Conservation (phyloP, 2,113 vertebrate species). For the Lamprologus lemairii region DNA sequence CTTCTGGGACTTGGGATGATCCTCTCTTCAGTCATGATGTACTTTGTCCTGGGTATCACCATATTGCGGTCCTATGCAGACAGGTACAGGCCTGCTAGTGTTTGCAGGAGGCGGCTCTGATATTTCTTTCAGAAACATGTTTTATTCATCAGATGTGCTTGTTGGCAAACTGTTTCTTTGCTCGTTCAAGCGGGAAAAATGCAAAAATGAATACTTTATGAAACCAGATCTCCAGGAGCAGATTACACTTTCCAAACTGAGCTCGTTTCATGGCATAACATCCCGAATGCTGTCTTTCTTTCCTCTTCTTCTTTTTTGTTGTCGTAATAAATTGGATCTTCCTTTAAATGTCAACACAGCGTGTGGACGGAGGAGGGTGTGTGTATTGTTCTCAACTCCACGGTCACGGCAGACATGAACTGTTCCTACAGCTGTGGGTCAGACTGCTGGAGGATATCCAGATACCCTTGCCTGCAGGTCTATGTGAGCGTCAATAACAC, state of each 20-base stretch:
- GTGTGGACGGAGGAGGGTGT: constrained; percentile 89
- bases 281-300: background rate
- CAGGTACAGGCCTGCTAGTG: constrained; percentile 65
- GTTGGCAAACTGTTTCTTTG: constrained; percentile 3
- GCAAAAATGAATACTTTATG: background rate
- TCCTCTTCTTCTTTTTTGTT: background rate
- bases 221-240: background rate
- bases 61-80: constrained; percentile 86
- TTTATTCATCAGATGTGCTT: constrained; percentile 25
- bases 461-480: constrained; percentile 92
- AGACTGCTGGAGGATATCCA: constrained; percentile 87
- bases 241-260: background rate
- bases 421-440: constrained; percentile 91
- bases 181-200: constrained; percentile 8
- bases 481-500: constrained; percentile 90
- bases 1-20: constrained; percentile 91
- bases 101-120: background rate
- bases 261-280: background rate
- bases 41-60: constrained; percentile 91
- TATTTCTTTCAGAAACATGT: background rate
- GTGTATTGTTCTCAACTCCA: constrained; percentile 84
- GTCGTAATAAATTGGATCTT: background rate
- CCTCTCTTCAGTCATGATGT: constrained; percentile 91
- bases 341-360: constrained; percentile 58
- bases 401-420: constrained; percentile 83